Percentiles rank a stretch among this genome's conserved stretches.
phyloP scores from a whole-genome alignment of 2,888 invertebrate species.

The Schizotus pectinicornis region DNA sequence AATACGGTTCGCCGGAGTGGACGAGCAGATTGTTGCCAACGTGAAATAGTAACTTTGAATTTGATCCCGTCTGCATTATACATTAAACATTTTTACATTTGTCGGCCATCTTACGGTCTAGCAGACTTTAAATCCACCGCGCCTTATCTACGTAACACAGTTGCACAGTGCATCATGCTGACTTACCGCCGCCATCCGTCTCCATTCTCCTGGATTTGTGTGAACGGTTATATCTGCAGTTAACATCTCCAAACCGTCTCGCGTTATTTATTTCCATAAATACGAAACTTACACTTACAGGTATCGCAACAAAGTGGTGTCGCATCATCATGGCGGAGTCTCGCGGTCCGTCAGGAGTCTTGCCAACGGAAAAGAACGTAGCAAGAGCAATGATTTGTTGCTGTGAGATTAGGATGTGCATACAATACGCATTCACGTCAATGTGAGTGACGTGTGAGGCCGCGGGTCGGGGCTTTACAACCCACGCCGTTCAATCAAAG shows the following conservation, averaged over 20 bases:
- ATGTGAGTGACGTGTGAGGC: slow-evolving; percentile 35
- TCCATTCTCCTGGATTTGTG: slow-evolving; percentile 45
- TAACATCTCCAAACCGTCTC: slow-evolving; percentile 32
- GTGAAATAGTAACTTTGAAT: no score
- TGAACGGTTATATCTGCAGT: slow-evolving; percentile 38
- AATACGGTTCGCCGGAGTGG: no score
- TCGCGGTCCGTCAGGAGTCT: background rate
- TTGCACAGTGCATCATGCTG: slow-evolving; percentile 43
- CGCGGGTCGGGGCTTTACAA: slow-evolving; percentile 20
- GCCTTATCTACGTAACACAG: slow-evolving; percentile 49
- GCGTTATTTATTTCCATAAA: slow-evolving; percentile 33
- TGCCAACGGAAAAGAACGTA: slow-evolving; percentile 6
- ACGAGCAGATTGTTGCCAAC: no score
- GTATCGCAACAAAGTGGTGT: background rate
- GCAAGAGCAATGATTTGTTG: slow-evolving; percentile 36
- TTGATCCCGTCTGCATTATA: no score
- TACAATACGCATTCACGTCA: slow-evolving; percentile 37
- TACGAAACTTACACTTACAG: slow-evolving; percentile 21
- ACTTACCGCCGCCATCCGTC: slow-evolving; percentile 43
- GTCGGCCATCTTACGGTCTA: slow-evolving; percentile 22
- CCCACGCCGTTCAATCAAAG: slow-evolving; percentile 36
- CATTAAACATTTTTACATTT: slow-evolving; percentile 16
- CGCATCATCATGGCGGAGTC: background rate
- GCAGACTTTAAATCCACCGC: slow-evolving; percentile 40
- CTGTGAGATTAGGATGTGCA: slow-evolving; percentile 35